phyloP scores from a whole-genome alignment of 1,140 invertebrate species.

The Panonychus citri region DNA sequence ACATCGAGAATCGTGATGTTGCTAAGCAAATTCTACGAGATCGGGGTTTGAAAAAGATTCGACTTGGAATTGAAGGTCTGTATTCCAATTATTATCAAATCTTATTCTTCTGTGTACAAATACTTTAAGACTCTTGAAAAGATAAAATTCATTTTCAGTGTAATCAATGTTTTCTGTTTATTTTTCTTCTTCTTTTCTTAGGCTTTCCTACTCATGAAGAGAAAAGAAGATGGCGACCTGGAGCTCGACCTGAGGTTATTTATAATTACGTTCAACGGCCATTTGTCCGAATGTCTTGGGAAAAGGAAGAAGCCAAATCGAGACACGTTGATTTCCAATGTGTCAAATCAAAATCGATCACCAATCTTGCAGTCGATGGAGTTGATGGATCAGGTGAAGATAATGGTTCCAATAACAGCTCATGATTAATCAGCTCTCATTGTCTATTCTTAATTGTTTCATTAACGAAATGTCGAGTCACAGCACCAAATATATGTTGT shows the following conservation, averaged over 20 bases:
- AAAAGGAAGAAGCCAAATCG: constrained; percentile 96
- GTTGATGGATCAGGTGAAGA: background rate
- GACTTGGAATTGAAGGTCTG: constrained; percentile 79
- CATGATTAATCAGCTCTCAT: no score
- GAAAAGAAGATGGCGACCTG: constrained; percentile 42
- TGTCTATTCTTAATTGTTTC: no score
- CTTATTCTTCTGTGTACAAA: no score
- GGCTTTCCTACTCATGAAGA: constrained; percentile 97
- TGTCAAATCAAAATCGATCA: constrained; percentile 79
- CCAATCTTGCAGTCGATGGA: constrained; percentile 42
- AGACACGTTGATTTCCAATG: constrained; percentile 97
- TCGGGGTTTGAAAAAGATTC: constrained; percentile 89
- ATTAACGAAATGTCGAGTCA: no score
- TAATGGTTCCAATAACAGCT: no score
- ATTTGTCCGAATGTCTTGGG: constrained; percentile 99
- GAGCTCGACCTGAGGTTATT: constrained; percentile 48
- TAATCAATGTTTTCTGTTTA: background rate
- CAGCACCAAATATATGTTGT: no score
- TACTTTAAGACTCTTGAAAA: no score
- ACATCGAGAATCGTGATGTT: constrained; percentile 96
- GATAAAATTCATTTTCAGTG: background rate
- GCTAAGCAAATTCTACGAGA: constrained; percentile 90
- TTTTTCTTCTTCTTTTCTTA: constrained; percentile 12
- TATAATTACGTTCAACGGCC: constrained; percentile 99
- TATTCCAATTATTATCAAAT: no score